Conservation (phyloP, 2,797 vertebrate species). For the Podarcis lilfordi region DNA sequence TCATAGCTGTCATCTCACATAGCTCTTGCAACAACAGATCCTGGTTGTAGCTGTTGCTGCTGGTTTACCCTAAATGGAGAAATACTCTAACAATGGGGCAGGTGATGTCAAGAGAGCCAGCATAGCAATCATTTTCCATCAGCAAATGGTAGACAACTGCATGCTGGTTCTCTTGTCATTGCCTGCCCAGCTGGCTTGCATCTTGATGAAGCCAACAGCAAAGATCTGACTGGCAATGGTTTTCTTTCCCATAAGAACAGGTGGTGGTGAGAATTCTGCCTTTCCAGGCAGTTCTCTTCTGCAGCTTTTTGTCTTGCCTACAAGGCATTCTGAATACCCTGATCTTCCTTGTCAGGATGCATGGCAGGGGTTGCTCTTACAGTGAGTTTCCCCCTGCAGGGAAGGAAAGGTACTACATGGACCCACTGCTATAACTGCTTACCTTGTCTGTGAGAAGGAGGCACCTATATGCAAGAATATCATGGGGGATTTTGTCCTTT, state of each 20-base stretch:
- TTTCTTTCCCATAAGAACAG: not conserved
- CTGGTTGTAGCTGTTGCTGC: not conserved
- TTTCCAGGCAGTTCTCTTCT: not conserved
- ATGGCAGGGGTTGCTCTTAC: not conserved
- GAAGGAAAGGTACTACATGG: no score
- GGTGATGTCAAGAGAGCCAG: not conserved
- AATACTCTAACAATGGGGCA: not conserved
- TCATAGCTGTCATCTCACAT: not conserved
- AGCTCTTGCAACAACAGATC: not conserved
- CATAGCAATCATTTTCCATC: not conserved
- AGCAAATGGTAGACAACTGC: not conserved
- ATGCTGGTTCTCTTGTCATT: not conserved
- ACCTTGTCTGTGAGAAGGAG: not conserved
- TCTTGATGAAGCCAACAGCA: not conserved
- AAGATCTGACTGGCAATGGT: not conserved
- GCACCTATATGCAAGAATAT: not conserved
- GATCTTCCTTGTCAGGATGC: not conserved
- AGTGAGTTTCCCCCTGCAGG: not conserved
- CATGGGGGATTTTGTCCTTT: not conserved
- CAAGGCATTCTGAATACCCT: not conserved
- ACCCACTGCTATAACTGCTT: not conserved
- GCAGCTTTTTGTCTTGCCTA: not conserved
- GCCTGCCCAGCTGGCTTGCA: not conserved
- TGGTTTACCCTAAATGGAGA: not conserved
- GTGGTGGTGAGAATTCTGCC: not conserved